Percentiles rank a stretch among this genome's conserved stretches.
Conservation (phyloP, 2,888 invertebrate species). For the Lycaena phlaeas region DNA sequence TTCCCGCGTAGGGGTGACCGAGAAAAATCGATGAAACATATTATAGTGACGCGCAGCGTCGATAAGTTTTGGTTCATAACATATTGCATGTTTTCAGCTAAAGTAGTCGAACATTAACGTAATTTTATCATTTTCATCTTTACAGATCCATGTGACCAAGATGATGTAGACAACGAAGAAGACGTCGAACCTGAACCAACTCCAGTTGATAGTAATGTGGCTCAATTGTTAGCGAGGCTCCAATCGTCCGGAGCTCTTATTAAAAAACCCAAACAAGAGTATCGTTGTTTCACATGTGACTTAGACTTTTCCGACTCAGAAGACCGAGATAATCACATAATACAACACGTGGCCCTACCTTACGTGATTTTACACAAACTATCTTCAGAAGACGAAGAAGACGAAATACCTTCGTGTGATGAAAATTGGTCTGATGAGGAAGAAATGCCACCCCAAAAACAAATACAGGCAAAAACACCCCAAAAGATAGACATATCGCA, state of each 20-base stretch:
- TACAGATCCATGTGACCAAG: constrained; percentile 36
- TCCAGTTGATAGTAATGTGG: constrained; percentile 35
- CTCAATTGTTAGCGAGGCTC: constrained; percentile 44
- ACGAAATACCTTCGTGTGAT: constrained; percentile 46
- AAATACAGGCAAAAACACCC: constrained; percentile 34
- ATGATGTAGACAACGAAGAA: constrained; percentile 13
- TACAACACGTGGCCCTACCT: constrained; percentile 72
- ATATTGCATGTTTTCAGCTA: no score
- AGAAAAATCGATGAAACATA: no score
- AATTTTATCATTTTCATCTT: constrained; percentile 11
- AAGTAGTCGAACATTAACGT: no score
- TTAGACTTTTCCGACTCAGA: constrained; percentile 57
- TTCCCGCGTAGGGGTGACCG: no score
- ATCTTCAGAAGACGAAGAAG: constrained; percentile 70
- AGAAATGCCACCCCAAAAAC: constrained; percentile 30
- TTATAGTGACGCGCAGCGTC: no score
- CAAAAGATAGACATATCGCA: constrained; percentile 60
- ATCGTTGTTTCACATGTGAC: constrained; percentile 66
- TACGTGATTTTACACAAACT: constrained; percentile 58
- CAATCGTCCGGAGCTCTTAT: constrained; percentile 49
- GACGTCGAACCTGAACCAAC: constrained; percentile 23
- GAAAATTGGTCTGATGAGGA: constrained; percentile 65
- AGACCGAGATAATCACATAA: constrained; percentile 64
- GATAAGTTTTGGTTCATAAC: no score
- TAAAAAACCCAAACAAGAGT: constrained; percentile 51